Base-by-base conservation (phyloP, 2,797 vertebrate genomes). In the Tapera naevia region DNA sequence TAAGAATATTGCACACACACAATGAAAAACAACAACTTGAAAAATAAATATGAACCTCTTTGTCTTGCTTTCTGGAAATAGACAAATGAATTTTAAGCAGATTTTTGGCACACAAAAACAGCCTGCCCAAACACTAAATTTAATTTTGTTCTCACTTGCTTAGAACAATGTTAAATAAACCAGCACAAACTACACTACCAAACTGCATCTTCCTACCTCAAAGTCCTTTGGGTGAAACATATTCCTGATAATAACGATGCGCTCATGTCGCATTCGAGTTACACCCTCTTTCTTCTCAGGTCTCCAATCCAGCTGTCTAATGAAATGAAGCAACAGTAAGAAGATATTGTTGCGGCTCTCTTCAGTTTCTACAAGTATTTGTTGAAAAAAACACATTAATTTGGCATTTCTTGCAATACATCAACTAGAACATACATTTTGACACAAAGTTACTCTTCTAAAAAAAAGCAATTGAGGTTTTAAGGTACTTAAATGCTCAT, bases 151-250 rank as follows among this genome's bases (percentile, higher is more conserved):
- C 51, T 45, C 28, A 66, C 37, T 15, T 17, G 8, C 64, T 80
- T 60, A 71, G 17, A 56, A 46, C 28, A 32, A 21, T 0, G 1
- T 58, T 45, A 65, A n/a, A 4, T n/a, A 3, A 15, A 83, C 62
- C 7, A 92, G 12, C 74, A 46, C 39, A 21, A 65, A 9, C n/a
- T 57, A 33, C 11, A 50, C 33, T 4, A n/a, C 41, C 28, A 83
- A 91, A 86, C 10, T 45, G 43, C 50, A 43, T 32, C 23, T 64
- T 46, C 94, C 91, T 96, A 99, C 99, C 99, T 99, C 99, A 97
- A 99, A 99, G 96, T 99, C 99, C 64, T 97, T 98, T 61, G 99
- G 99, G 90, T 99, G 99, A 96, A 99, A 99, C 99, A 99, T 99
- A 96, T 99, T 99, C 96, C 97, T 98, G 95, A 99, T 99, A 96